Evolutionary conservation across 64 coral and sea anemone genomes (phyloP).

Genomic region (Platygyra sinensis): DNA sequence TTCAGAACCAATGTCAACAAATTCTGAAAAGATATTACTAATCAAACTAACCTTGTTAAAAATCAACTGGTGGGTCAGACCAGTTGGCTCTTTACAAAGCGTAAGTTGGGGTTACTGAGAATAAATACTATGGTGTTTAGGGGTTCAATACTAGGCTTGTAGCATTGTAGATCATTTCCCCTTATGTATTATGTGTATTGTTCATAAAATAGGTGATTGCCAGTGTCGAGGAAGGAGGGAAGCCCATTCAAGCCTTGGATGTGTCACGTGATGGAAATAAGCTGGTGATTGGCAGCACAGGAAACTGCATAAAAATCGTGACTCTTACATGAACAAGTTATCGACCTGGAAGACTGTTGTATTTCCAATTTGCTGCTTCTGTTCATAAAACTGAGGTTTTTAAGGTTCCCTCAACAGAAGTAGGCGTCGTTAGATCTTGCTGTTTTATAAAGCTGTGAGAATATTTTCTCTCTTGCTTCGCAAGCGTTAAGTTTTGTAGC

Average conservation of each 20-base stretch:
- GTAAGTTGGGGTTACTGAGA: too few species aligned
- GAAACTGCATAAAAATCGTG: conserved; percentile 56
- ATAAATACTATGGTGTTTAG: too few species aligned
- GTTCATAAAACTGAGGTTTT: not conserved
- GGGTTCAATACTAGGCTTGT: too few species aligned
- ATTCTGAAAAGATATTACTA: too few species aligned
- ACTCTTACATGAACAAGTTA: not conserved
- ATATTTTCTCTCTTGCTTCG: not conserved
- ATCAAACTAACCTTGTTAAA: too few species aligned
- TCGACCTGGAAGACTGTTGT: not conserved
- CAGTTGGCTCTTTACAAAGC: too few species aligned
- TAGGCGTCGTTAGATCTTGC: too few species aligned
- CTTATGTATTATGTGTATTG: not conserved
- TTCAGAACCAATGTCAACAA: too few species aligned
- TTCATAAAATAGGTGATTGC: conserved; percentile 56
- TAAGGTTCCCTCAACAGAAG: too few species aligned
- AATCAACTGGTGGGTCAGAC: too few species aligned
- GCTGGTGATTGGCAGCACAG: conserved; percentile 66
- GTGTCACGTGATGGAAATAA: conserved; percentile 47
- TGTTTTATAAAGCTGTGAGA: not conserved
- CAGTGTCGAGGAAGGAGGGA: conserved; percentile 63
- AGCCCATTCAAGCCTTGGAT: conserved; percentile 85
- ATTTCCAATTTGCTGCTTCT: not conserved
- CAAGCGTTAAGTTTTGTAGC: not conserved
- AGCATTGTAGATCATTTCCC: not conserved